These are phyloP conservation scores for Stigmatopora argus DNA, from an alignment of 2,113 vertebrate genomes.

Conservation along the genomic window DNA sequence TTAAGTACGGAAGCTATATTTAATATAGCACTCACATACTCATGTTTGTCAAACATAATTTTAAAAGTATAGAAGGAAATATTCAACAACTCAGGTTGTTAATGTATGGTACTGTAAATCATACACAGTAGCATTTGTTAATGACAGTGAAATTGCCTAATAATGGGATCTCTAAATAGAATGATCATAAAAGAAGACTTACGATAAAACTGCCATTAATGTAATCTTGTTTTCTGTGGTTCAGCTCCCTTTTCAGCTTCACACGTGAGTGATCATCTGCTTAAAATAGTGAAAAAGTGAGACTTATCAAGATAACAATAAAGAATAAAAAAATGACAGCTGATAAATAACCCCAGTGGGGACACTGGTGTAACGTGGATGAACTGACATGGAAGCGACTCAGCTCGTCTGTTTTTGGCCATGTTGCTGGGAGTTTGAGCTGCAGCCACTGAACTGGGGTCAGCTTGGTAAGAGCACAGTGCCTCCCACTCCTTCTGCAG, in stretches of 20 bases:
- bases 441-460: constrained; percentile 77
- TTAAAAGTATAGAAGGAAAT: background rate
- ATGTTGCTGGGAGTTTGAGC: constrained; percentile 78
- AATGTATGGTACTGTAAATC: background rate
- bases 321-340: background rate
- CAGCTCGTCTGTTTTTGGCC: constrained; percentile 85
- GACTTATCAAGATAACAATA: background rate
- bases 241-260: constrained; percentile 86
- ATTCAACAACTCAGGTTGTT: no score
- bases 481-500: constrained; percentile 96
- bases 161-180: background rate
- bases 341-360: background rate
- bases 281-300: constrained; percentile 10
- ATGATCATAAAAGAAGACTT: constrained; percentile 50
- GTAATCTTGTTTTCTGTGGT: constrained; percentile 85
- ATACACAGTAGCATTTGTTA: background rate
- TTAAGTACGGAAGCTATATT: no score
- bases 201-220: constrained; percentile 96
- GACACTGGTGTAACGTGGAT: background rate
- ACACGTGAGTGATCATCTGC: constrained; percentile 91
- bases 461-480: constrained; percentile 90
- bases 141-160: no score
- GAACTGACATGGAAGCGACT: constrained; percentile 88
- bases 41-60: background rate
- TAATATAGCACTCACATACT: no score